Conservation (phyloP, 2,113 vertebrate species). For the Tragelaphus strepsiceros region DNA sequence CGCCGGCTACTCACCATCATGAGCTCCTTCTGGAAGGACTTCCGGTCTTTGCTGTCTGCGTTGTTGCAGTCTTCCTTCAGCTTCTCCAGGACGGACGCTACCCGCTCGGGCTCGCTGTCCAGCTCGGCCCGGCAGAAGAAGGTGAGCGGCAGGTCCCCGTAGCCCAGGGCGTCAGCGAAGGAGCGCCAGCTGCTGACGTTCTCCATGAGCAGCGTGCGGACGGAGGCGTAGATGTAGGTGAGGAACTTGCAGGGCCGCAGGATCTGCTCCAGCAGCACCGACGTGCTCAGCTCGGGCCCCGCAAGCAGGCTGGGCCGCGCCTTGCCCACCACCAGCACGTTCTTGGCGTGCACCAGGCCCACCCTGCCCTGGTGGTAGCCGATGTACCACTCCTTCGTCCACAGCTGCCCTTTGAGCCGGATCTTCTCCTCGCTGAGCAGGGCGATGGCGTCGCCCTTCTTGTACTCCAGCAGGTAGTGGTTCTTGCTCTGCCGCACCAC, state of each 20-base stretch:
- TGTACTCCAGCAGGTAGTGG: constrained; percentile 94
- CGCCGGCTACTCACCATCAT: constrained; percentile 84
- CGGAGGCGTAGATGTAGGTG: constrained; percentile 96
- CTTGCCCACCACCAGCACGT: constrained; percentile 91
- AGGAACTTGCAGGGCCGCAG: constrained; percentile 95
- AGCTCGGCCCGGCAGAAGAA: constrained; percentile 92
- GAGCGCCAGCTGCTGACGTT: constrained; percentile 93
- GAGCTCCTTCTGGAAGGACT: constrained; percentile 98
- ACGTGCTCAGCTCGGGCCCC: constrained; percentile 91
- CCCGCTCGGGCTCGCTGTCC: constrained; percentile 92
- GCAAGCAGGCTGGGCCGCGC: constrained; percentile 86
- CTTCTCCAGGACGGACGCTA: constrained; percentile 93
- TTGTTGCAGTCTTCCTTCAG: constrained; percentile 97
- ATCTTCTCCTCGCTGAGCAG: constrained; percentile 95
- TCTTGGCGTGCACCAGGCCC: constrained; percentile 94
- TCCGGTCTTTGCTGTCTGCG: constrained; percentile 88
- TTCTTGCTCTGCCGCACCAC: constrained; percentile 95
- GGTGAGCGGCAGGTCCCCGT: constrained; percentile 86
- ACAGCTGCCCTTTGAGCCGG: constrained; percentile 92
- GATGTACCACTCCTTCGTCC: constrained; percentile 98
- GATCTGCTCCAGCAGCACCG: constrained; percentile 90
- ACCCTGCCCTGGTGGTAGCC: constrained; percentile 94
- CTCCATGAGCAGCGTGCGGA: constrained; percentile 96
- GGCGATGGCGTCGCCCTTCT: constrained; percentile 92
- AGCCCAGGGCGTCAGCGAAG: constrained; percentile 93